Evolutionary conservation across 2,113 vertebrate genomes (phyloP), one percentile per base, ranked within the genome.

Genomic region (Zosterops pallidus): DNA sequence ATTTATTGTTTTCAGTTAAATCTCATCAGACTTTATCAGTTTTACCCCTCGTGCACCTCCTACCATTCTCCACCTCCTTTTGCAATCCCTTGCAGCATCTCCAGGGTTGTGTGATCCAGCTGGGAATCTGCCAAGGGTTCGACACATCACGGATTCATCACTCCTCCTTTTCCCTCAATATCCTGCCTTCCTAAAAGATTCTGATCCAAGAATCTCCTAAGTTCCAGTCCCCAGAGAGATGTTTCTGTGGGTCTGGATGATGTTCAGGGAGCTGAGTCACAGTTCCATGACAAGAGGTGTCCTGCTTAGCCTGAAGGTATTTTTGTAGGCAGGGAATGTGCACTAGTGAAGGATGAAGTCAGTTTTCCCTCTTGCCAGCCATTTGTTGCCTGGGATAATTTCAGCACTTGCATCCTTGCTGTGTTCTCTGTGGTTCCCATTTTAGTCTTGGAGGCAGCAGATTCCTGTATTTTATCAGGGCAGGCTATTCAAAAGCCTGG

Each of bases 221-320:
- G 63, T 37, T 44, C 14, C 1, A 0, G 70, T 65, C 74, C 29
- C 12, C 65, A 41, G 49, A 41, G 62, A 0, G 0, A 0, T 18
- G 3, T 76, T 90, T 24, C 49, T 25, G 9, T 68, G 33, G 29
- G 50, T 64, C 4, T 20, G 35, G 49, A 56, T 57, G 62, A 14
- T 7, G 12, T 17, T n/a, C 22, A 9, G 26, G 52, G 33, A 92
- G n/a, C 53, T 86, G 94, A 86, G 60, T 90, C 83, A 75, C 68
- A 63, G 25, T 59, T 92, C 28, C 12, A 7, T 44, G 53, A 35
- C 39, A 67, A 70, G 62, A 68, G 4, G 4, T 18, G 33, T 2
- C 35, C 67, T 50, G 60, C 79, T 85, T 18, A 76, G 70, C 70
- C 62, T 14, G 4, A 33, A 85, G 35, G 46, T 90, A 63, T 92